phyloP scores from a whole-genome alignment of 30 jellyfish, hydroid and myxozoan genomes.

The Hydra vulgaris region DNA sequence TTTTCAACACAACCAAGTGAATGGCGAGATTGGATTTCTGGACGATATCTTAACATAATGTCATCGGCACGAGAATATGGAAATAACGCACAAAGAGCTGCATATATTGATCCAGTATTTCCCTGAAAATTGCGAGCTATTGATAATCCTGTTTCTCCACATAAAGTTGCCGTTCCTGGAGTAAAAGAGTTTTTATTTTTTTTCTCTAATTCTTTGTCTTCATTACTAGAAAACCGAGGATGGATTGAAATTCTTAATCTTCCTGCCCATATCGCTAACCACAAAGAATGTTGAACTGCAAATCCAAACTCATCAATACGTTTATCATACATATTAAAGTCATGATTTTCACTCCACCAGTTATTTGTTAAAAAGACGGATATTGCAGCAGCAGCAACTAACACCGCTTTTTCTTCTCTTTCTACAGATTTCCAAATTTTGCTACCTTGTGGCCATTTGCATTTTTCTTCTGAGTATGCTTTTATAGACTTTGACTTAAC shows the following conservation, averaged over 20 bases:
- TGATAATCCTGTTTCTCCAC: conserved; percentile 4
- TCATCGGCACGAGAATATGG: background rate
- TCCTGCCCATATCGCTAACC: conserved; percentile 24
- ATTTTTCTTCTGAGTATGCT: background rate
- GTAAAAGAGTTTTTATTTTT: background rate
- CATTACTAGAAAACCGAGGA: background rate
- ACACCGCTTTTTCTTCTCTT: conserved; percentile 16
- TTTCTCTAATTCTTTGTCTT: background rate
- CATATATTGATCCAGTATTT: conserved; percentile 15
- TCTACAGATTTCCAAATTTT: background rate
- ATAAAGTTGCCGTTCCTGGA: conserved; percentile 13
- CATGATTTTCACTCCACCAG: conserved; percentile 18
- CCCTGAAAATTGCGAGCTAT: conserved; percentile 16
- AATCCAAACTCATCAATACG: conserved; percentile 24
- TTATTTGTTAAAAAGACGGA: conserved; percentile 12
- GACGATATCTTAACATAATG: conserved; percentile 7
- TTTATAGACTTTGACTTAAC: background rate
- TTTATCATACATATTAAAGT: background rate
- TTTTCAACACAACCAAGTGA: conserved; percentile 22
- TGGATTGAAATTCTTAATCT: conserved; percentile 18
- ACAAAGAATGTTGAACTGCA: conserved; percentile 29
- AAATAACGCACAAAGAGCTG: conserved; percentile 21
- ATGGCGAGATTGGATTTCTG: conserved; percentile 19
- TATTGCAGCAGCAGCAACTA: conserved; percentile 28
- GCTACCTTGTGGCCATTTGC: conserved; percentile 15